These are phyloP conservation scores for Pleuronectes platessa DNA, from an alignment of 2,113 vertebrate genomes.

Conservation along the genomic window DNA sequence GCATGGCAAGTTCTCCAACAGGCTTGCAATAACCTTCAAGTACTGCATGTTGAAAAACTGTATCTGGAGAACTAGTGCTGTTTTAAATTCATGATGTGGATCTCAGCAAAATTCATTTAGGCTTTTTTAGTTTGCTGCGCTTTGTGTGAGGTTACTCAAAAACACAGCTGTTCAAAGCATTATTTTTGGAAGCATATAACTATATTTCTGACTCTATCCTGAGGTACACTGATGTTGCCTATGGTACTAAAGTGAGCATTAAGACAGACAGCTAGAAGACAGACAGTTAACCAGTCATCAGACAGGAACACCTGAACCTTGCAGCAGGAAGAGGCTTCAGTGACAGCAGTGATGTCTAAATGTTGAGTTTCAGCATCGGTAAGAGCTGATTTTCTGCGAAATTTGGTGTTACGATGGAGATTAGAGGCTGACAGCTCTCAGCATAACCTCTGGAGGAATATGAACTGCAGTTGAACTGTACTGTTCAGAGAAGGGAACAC, in stretches of 20 bases:
- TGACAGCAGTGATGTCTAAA: neutral
- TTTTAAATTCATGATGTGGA: neutral
- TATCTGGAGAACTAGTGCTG: neutral
- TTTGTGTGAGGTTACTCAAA: too few species aligned
- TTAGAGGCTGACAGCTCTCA: neutral
- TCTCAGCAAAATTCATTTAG: too few species aligned
- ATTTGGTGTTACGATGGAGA: neutral
- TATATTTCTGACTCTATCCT: neutral
- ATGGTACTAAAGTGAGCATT: too few species aligned
- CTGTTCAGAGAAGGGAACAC: neutral
- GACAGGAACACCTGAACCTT: neutral
- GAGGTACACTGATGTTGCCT: neutral
- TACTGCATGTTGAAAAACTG: too few species aligned
- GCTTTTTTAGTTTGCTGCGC: too few species aligned
- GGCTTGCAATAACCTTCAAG: too few species aligned
- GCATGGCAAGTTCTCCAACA: neutral
- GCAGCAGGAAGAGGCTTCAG: neutral
- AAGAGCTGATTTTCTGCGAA: neutral
- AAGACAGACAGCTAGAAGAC: neutral
- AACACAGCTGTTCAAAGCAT: too few species aligned
- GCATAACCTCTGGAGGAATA: neutral
- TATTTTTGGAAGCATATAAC: too few species aligned
- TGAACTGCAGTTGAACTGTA: neutral
- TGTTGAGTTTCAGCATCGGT: neutral
- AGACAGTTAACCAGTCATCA: neutral